A percentile compares a stretch with the other conserved stretches of the same genome.
These are phyloP conservation scores for Tachyglossus aculeatus DNA, from an alignment of 2,797 vertebrate genomes.

Conservation along the genomic window DNA sequence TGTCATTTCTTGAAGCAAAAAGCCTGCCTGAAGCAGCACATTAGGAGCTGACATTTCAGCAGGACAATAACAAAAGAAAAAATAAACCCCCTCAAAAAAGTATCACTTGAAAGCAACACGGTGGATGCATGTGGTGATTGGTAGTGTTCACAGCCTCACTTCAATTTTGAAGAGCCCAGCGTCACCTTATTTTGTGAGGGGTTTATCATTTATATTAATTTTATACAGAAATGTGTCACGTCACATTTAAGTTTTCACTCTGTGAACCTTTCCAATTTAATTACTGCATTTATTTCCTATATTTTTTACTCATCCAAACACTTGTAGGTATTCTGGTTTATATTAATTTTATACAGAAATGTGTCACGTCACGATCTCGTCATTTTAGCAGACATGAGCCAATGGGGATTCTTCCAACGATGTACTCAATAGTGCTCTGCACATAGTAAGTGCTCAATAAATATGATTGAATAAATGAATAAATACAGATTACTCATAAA, in stretches of 20 bases:
- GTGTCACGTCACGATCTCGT: neutral
- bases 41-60: slow-evolving; percentile 21
- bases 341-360: too few relatives aligned
- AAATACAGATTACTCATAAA: neutral
- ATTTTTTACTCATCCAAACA: neutral
- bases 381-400: neutral
- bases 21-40: neutral
- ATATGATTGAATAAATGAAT: too few relatives aligned
- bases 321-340: neutral
- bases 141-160: neutral
- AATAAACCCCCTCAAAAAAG: neutral
- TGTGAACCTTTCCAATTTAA: neutral
- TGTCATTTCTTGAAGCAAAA: neutral
- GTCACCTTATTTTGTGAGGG: neutral
- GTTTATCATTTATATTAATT: slow-evolving; percentile 7
- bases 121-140: neutral
- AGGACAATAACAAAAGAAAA: neutral
- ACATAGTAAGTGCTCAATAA: too few relatives aligned
- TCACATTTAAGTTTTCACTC: neutral
- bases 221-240: neutral
- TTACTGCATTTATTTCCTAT: neutral
- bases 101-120: neutral
- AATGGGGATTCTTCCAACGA: neutral
- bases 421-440: neutral
- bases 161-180: slow-evolving; percentile 1